These are phyloP conservation scores for Willowsia nigromaculata DNA, from an alignment of 2,888 invertebrate genomes.

Conservation along the genomic window DNA sequence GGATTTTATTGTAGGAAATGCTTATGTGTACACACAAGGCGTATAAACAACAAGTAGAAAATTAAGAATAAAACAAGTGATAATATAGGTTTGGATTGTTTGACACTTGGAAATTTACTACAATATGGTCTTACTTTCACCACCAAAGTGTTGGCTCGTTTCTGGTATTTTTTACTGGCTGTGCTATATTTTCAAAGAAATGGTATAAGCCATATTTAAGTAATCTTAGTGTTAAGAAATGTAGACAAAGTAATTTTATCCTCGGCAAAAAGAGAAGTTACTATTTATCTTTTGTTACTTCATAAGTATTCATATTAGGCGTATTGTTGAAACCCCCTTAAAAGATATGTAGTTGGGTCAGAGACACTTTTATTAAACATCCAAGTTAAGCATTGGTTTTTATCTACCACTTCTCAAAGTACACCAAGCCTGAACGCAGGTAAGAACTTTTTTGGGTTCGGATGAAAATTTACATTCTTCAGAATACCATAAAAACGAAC, in stretches of 20 bases:
- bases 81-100: constrained; percentile 16
- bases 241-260: constrained; percentile 54
- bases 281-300: neutral
- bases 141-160: neutral
- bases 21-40: too few relatives aligned
- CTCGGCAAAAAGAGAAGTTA: neutral
- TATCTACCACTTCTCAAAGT: neutral
- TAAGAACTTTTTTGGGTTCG: neutral
- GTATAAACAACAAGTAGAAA: neutral
- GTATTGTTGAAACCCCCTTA: neutral
- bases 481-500: neutral
- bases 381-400: neutral
- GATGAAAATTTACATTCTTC: neutral
- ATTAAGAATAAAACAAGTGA: neutral
- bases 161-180: neutral
- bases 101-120: constrained; percentile 57
- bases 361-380: too few relatives aligned
- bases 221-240: neutral
- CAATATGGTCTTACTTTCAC: constrained; percentile 32
- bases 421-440: neutral
- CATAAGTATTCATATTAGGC: neutral
- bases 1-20: too few relatives aligned
- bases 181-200: constrained; percentile 19
- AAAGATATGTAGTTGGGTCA: too few relatives aligned
- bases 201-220: too few relatives aligned